Evolutionary conservation across 1,140 invertebrate genomes (phyloP).

Genomic region (Diachasma alloeum): DNA sequence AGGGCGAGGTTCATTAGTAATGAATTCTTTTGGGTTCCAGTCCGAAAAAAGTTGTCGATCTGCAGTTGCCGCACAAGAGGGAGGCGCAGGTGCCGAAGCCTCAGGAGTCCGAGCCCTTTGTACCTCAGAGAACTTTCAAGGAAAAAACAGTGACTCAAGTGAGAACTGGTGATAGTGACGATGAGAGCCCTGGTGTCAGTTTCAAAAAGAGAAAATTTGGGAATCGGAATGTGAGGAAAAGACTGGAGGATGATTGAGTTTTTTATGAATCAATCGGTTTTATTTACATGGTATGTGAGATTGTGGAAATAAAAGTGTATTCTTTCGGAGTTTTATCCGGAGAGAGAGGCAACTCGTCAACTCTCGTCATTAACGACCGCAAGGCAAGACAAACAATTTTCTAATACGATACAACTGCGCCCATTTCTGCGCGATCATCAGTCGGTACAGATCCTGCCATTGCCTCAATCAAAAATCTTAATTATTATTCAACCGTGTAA

Average conservation of each 20-base stretch:
- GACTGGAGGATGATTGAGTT: constrained; percentile 68
- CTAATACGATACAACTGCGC: too few relatives aligned
- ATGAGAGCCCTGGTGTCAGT: constrained; percentile 46
- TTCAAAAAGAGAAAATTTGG: constrained; percentile 76
- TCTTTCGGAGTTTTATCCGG: neutral
- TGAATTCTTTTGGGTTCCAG: constrained; percentile 46
- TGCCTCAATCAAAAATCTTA: too few relatives aligned
- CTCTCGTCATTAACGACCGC: too few relatives aligned
- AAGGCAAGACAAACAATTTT: too few relatives aligned
- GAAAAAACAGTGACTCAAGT: constrained; percentile 69
- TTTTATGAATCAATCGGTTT: neutral
- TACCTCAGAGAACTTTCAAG: constrained; percentile 69
- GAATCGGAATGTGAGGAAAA: constrained; percentile 68
- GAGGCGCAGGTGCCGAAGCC: constrained; percentile 45
- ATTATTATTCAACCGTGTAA: too few relatives aligned
- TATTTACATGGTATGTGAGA: neutral
- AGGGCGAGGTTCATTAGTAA: neutral
- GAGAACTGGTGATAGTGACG: constrained; percentile 62
- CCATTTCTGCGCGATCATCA: too few relatives aligned
- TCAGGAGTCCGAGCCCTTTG: constrained; percentile 46
- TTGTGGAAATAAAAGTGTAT: neutral
- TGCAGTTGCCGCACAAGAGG: constrained; percentile 67
- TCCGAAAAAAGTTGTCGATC: constrained; percentile 63
- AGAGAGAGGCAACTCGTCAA: too few relatives aligned
- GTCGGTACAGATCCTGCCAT: too few relatives aligned